Evolutionary conservation across 2,797 vertebrate species (phyloP).

Genomic region (Gallirallus australis): DNA sequence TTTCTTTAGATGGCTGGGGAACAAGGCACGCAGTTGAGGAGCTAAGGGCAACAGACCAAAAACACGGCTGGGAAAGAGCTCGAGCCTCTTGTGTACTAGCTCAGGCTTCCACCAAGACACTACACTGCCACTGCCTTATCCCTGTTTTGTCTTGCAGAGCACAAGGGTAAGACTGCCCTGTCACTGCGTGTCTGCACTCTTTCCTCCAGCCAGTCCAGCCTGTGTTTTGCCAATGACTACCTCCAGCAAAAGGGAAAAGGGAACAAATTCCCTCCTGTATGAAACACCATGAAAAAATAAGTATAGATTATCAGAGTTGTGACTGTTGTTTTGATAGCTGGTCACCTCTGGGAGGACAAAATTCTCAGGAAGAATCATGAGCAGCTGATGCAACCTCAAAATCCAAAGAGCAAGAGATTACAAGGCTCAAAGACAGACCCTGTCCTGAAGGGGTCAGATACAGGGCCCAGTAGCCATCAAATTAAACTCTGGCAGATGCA

Average conservation of each 20-base stretch:
- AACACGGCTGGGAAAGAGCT: background rate
- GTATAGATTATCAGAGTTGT: background rate
- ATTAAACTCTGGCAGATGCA: background rate
- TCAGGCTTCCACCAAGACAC: background rate
- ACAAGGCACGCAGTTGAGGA: background rate
- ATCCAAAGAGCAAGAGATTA: background rate
- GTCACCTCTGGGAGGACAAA: background rate
- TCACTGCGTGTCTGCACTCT: background rate
- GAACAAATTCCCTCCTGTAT: background rate
- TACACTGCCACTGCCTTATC: background rate
- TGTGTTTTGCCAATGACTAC: background rate
- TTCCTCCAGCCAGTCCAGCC: background rate
- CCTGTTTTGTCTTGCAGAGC: background rate
- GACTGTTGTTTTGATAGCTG: background rate
- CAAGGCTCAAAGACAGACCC: background rate
- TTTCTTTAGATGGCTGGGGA: background rate
- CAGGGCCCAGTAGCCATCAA: background rate
- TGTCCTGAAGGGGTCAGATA: background rate
- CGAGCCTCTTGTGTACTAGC: background rate
- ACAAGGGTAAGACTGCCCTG: background rate
- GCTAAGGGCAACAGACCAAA: background rate
- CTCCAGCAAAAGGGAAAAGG: background rate
- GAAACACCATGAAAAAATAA: background rate
- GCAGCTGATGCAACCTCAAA: background rate
- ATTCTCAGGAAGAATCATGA: background rate